Evolutionary conservation across 2,888 invertebrate species (phyloP), one percentile per base, ranked within the genome.

Genomic region (Ochropleura plecta): DNA sequence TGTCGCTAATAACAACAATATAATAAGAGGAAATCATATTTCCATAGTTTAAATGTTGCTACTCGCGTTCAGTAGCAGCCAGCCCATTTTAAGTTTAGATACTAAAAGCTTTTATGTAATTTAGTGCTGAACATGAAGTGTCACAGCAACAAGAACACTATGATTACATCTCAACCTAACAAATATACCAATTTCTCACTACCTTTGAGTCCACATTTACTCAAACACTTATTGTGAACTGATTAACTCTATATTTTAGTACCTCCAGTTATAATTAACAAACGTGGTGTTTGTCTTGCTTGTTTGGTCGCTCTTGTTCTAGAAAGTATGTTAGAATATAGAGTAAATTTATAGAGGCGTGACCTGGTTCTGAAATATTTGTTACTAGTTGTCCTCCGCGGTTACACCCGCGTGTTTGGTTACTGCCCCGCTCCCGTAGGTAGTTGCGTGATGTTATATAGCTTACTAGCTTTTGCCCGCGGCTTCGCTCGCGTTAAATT

Each of bases 231-330:
- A 81, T 62, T 66, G 30, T 66, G 65, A 60, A 51, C 66, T 63
- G 44, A 80, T 72, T 30, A 68, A 81, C 68, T 76, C 77, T 8
- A 81, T 62, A 77, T 81, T 77, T 81, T 59, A 70, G 55, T 70
- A 78, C 46, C 48, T 49, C 67, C 44, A 57, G 57, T 80, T 73
- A 80, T 83, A 82, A 85, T 79, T 76, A 85, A 79, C 80, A 74
- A 71, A 84, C 73, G 69, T 79, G 73, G 49, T 84, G 79, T 82
- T 79, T 84, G 76, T 77, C 73, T 84, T 75, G 49, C 53, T 59
- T 71, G 80, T 85, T 76, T 60, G 20, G 70, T 66, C 71, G 7
- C 53, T 57, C 65, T 83, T 77, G 76, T 73, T 63, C 42, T 62
- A 76, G 64, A 85, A 77, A 83, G 70, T 80, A 51, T 78, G 40